These are phyloP conservation scores for Tethya wilhelma DNA, from an alignment of 37 sponge, comb jelly and placozoan genomes.

Conservation along the genomic window DNA sequence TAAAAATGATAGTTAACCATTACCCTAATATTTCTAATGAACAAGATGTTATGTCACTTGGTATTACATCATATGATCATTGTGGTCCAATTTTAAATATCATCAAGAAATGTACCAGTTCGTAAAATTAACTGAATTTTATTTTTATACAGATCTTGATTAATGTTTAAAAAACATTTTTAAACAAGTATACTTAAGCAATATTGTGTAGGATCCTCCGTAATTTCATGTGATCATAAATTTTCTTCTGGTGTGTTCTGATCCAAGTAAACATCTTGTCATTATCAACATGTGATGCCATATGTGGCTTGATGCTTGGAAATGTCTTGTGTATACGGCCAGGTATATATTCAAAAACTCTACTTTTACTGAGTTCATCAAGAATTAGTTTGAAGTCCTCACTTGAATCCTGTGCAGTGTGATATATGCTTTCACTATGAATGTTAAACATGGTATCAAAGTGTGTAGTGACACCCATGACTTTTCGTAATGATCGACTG, in stretches of 20 bases:
- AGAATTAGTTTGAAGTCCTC: constrained; percentile 23
- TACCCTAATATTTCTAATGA: neutral
- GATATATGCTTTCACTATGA: neutral
- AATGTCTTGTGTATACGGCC: constrained; percentile 30
- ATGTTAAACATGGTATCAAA: constrained; percentile 33
- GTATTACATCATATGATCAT: neutral
- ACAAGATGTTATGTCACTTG: neutral
- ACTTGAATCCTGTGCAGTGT: constrained; percentile 1
- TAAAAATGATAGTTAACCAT: neutral
- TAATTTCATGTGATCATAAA: neutral
- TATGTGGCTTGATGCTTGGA: constrained; percentile 20
- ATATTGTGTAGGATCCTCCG: neutral
- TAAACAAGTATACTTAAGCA: neutral
- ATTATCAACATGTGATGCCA: neutral
- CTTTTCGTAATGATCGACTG: constrained; percentile 15
- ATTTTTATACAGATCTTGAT: neutral
- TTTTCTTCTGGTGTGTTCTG: neutral
- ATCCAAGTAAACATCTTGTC: neutral
- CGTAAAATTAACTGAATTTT: no score
- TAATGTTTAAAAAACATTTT: neutral
- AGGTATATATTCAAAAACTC: constrained; percentile 48
- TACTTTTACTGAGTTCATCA: constrained; percentile 14
- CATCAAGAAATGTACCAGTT: neutral
- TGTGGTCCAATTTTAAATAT: neutral
- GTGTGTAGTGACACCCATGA: constrained; percentile 11